Base-by-base conservation (phyloP, 2,113 vertebrate species). In the Platysteira castanea region DNA sequence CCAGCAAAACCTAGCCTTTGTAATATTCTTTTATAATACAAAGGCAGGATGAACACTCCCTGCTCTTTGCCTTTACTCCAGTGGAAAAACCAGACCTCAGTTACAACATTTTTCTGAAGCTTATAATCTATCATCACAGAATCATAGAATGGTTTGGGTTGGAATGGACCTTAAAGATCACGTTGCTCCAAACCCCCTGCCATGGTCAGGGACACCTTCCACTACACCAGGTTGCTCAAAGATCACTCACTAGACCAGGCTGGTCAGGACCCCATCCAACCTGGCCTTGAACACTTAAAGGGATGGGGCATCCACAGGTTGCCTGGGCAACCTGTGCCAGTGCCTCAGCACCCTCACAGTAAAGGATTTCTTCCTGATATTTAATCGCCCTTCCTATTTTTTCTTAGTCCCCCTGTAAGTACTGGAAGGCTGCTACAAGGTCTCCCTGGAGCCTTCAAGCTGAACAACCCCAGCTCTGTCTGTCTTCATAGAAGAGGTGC, bases 351-450 rank as follows among this genome's bases (percentile, higher is more conserved):
- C 1, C 12, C 39, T 28, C 23, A 53, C 1, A n/a, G 15, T 46
- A 39, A n/a, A 70, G 46, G 15, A 61, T 16, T 69, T 61, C 33
- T 61, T 70, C 23, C 19, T n/a, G 47, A n/a, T 46, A n/a, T 20
- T n/a, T 39, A 13, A 39, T 70, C 0, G 0, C 3, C 10, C 23
- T 53, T 61, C 7, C 56, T 24, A 5, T 9, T 70, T 78, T 60
- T 53, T 14, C 4, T 41, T 70, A 78, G 10, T 13, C 4, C 3
- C 10, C 7, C 10, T 78, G 15, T 54, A 61, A 78, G 39, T 63
- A n/a, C 8, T 14, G 23, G 19, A 61, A 31, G 15, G 19, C 28
- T 46, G 23, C 41, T n/a, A n/a, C 3, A 2, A 63, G 28, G 28
- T 39, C 39, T 53, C 15, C 10, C 39, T 46, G 12, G 12, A 53